Percentiles rank a stretch among this genome's conserved stretches.
These are phyloP conservation scores for Terebella lapidaria DNA, from an alignment of 2,888 invertebrate species.

Conservation along the genomic window DNA sequence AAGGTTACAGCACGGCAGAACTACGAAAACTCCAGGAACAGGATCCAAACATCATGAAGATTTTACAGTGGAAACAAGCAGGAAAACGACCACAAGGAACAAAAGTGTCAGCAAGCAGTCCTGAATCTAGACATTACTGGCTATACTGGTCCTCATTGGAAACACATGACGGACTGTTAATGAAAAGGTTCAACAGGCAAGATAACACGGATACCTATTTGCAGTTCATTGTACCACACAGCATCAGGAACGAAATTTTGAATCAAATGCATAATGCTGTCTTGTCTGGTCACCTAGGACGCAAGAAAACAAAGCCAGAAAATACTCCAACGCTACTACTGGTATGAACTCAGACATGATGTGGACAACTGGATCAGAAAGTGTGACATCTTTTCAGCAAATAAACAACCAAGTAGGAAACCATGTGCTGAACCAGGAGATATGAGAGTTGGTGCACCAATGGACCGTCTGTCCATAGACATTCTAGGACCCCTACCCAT, in stretches of 20 bases:
- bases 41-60: background rate
- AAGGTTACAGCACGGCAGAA: too few species aligned
- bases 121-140: slow-evolving; percentile 1
- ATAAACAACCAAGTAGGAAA: background rate
- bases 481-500: background rate
- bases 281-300: background rate
- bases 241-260: background rate
- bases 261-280: background rate
- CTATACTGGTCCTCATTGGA: background rate
- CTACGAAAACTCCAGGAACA: background rate
- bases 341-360: background rate
- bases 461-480: background rate
- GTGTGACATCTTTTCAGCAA: background rate
- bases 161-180: background rate
- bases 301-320: slow-evolving; percentile 4
- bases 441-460: too few species aligned
- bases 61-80: background rate
- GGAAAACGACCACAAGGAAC: background rate
- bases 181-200: background rate
- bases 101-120: background rate
- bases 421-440: background rate
- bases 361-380: background rate
- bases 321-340: background rate
- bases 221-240: background rate
- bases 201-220: background rate